Evolutionary conservation across 1,140 invertebrate species (phyloP), one percentile per base, ranked within the genome.

Genomic region (Cotesia vestalis): DNA sequence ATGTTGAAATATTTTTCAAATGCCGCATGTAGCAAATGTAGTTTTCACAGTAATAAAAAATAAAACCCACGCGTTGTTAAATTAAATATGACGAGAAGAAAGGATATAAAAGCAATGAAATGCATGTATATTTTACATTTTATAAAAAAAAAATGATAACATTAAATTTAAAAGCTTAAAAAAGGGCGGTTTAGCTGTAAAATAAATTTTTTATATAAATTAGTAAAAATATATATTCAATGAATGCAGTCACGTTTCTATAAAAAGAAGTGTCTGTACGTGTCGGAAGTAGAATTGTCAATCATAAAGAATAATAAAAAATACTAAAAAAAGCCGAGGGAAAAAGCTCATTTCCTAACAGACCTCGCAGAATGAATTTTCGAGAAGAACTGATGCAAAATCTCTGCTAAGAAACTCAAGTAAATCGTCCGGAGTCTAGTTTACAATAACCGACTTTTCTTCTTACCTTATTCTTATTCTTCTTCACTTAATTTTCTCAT

Each of bases 261-360:
- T 34, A 14, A 8, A 69, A 12, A n/a, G 36, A 68, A 68, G n/a
- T 27, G 20, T 35, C 11, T 8, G 12, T 6, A 34, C 36, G 27
- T 34, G 38, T 14, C 34, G n/a, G 53, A 27, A 57, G 4, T 38
- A 57, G n/a, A 55, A 55, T n/a, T 55, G 11, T 55, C 53, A 55
- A 55, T 55, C 20, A 8, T 5, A n/a, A 57, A 46, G 36, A 55
- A 67, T 34, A 36, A 52, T 35, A 67, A 51, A 68, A 40, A 57
- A 40, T 36, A 51, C 9, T 5, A 14, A n/a, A 17, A 9, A 8
- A 20, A 68, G 6, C 27, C 12, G 66, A 68, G 55, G 40, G 40
- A n/a, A 27, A 68, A 20, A 57, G 66, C 66, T 68, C 53, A 55
- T 68, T 68, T 68, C 55, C 63, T 27, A 51, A 51, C 52, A 36